These are phyloP conservation scores for Aromia moschata DNA, from an alignment of 2,888 invertebrate genomes.

Conservation along the genomic window DNA sequence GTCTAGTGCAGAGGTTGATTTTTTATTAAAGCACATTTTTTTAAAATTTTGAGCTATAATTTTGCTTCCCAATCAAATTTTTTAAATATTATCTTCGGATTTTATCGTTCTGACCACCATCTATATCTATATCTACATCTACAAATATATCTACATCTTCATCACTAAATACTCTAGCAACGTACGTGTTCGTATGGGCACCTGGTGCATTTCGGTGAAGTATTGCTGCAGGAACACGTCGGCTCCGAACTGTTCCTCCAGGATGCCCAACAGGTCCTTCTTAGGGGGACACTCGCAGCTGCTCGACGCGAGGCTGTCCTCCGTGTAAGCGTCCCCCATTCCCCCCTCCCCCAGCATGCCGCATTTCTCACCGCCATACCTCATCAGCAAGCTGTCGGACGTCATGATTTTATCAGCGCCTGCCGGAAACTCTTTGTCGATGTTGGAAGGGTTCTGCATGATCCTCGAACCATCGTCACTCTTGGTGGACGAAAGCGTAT, in stretches of 20 bases:
- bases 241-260: slow-evolving; percentile 36
- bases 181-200: slow-evolving; percentile 49
- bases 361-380: not conserved
- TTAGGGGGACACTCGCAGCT: not conserved
- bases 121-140: no score
- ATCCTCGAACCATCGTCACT: not conserved
- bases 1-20: no score
- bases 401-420: no score
- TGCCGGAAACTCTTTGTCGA: no score
- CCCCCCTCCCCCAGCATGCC: not conserved
- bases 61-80: no score
- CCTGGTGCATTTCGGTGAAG: slow-evolving; percentile 39
- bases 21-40: no score
- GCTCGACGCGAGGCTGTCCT: not conserved
- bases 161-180: no score
- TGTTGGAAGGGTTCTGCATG: not conserved
- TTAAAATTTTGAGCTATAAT: no score
- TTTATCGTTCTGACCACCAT: no score
- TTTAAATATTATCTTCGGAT: no score
- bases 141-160: no score
- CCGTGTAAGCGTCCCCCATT: not conserved
- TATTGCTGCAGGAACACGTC: slow-evolving; percentile 42
- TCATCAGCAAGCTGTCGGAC: not conserved
- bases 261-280: slow-evolving; percentile 21
- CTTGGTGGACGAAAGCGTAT: not conserved